Conservation (phyloP, 2,113 vertebrate genomes). For the Lycaon pictus region DNA sequence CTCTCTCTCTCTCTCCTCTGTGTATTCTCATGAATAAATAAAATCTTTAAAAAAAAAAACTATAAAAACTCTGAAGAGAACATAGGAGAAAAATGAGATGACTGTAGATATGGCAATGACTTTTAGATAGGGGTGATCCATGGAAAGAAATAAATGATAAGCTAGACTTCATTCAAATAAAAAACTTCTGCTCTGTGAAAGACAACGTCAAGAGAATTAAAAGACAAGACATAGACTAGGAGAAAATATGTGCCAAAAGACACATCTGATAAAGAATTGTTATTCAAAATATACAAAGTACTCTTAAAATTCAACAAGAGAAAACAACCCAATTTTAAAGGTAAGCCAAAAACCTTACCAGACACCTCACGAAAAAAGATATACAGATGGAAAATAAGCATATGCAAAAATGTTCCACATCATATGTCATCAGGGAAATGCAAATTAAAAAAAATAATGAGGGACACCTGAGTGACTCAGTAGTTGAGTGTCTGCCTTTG, state of each 20-base stretch:
- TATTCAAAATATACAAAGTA: not conserved
- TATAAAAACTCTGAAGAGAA: not conserved
- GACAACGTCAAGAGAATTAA: not conserved
- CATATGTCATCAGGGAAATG: too few species aligned
- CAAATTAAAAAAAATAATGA: too few species aligned
- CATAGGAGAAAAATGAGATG: not conserved
- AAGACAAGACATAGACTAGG: not conserved
- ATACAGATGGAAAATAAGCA: not conserved
- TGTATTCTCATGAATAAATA: too few species aligned
- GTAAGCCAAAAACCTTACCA: not conserved
- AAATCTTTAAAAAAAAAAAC: not conserved
- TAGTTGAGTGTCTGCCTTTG: too few species aligned
- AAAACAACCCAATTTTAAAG: not conserved
- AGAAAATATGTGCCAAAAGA: not conserved
- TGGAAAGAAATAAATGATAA: too few species aligned
- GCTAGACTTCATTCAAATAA: not conserved
- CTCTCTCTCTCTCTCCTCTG: too few species aligned
- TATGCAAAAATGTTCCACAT: not conserved
- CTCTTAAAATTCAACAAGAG: not conserved
- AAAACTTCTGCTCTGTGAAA: not conserved
- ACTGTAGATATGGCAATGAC: not conserved
- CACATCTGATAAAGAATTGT: not conserved
- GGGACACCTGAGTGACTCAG: too few species aligned
- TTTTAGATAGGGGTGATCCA: not conserved
- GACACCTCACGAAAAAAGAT: not conserved